Base-by-base conservation (phyloP, 2,888 invertebrate genomes). In the Dioctria rufipes region DNA sequence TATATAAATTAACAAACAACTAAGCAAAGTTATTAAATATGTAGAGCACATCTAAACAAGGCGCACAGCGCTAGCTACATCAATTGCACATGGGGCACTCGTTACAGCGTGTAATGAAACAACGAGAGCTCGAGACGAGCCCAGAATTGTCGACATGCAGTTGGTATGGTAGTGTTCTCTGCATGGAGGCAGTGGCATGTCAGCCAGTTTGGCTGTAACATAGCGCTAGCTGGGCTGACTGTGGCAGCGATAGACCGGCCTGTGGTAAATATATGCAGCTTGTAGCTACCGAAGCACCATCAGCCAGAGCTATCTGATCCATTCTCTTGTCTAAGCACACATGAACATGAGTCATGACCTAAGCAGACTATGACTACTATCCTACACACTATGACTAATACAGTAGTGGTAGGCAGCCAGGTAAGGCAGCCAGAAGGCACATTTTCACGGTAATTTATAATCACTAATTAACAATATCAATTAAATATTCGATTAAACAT, bases 1-100 rank as follows among this genome's bases (percentile, higher is more conserved):
- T 77, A 77, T 77, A 77, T 77, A 77, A 77, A 77, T 77, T 77
- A 77, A 77, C 77, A 77, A 77, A 77, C 77, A 77, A 77, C 77
- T 77, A 77, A 77, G 77, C 77, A 77, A 77, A 77, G 77, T 77
- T 77, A 77, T 77, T 77, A 77, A 77, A 77, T 77, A 77, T 77
- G 77, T 77, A 77, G 77, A 77, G 77, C 77, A 77, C 77, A 77
- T 77, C 77, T 77, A 77, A 77, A 77, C 77, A 77, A 63, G 77
- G 63, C 77, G 37, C 51, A 63, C 63, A 77, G 39, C 77, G 77
- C 37, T 25, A 25, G 25, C 25, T 63, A 63, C 77, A 77, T 77
- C 77, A 63, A 63, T 63, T 77, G 77, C 77, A 77, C 77, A 77
- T 77, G 77, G 77, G 77, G 77, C 77, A 49, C 77, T 77, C 77